Evolutionary conservation across 2,888 invertebrate species (phyloP).

Genomic region (Sinotaia quadrata): DNA sequence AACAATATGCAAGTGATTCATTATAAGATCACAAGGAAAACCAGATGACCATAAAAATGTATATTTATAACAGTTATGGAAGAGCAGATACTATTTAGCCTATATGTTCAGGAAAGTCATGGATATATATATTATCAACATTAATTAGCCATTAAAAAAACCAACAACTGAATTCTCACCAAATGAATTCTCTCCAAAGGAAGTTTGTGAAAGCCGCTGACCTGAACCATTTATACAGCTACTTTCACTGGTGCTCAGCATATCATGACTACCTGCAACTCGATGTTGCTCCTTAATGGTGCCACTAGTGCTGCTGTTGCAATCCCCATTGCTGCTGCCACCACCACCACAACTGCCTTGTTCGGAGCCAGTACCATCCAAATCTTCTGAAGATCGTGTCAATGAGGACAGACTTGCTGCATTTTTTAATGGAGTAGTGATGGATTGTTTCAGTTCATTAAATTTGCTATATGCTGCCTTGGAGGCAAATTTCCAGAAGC

Average conservation of each 20-base stretch:
- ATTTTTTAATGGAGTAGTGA: slow-evolving; percentile 58
- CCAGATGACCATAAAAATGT: background rate
- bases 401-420: slow-evolving; percentile 56
- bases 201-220: slow-evolving; percentile 33
- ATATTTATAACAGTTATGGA: too few species aligned
- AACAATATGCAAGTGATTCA: too few species aligned
- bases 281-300: slow-evolving; percentile 32
- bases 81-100: background rate
- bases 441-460: slow-evolving; percentile 66
- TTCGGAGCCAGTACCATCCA: slow-evolving; percentile 42
- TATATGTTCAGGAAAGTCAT: too few species aligned
- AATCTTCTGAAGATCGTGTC: slow-evolving; percentile 50
- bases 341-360: slow-evolving; percentile 10
- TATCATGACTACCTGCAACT: slow-evolving; percentile 44
- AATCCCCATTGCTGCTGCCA: slow-evolving; percentile 39
- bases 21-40: background rate
- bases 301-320: slow-evolving; percentile 36
- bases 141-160: background rate
- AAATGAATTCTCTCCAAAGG: slow-evolving; percentile 30
- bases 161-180: too few species aligned
- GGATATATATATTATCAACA: background rate
- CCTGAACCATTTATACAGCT: slow-evolving; percentile 32
- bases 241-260: slow-evolving; percentile 36
- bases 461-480: slow-evolving; percentile 59
- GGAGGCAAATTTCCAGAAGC: slow-evolving; percentile 58